A percentile compares a stretch with the other conserved stretches of the same genome.
Conservation (phyloP, 1,140 invertebrate genomes). For the Caenorhabditis remanei region DNA sequence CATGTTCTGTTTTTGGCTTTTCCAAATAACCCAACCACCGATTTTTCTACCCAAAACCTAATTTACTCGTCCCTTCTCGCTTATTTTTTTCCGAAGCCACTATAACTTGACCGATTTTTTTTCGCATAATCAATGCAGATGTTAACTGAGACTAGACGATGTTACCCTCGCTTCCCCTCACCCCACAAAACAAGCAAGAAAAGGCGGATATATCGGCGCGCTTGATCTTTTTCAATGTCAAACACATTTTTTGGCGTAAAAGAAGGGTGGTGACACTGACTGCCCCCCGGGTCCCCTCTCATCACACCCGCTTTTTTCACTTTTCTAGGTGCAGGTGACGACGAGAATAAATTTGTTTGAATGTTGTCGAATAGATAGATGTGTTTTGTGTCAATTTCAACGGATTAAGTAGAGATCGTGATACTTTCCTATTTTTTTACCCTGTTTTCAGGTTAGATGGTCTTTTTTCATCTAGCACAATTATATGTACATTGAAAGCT, state of each 20-base stretch:
- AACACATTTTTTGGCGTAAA: constrained; percentile 50
- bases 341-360: background rate
- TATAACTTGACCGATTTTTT: constrained; percentile 5
- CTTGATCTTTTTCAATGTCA: constrained; percentile 56
- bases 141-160: constrained; percentile 45
- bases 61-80: no score
- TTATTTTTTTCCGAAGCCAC: background rate
- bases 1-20: no score
- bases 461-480: no score
- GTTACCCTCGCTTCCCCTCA: background rate
- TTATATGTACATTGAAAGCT: no score
- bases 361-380: background rate
- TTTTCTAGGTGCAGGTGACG: constrained; percentile 17
- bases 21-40: no score
- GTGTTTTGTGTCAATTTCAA: constrained; percentile 9
- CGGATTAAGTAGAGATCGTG: constrained; percentile 7
- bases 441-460: background rate
- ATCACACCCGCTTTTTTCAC: background rate
- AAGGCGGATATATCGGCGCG: constrained; percentile 51
- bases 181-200: constrained; percentile 26
- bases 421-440: background rate
- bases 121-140: constrained; percentile 45
- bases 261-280: constrained; percentile 46
- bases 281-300: background rate
- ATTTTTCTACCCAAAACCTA: no score